A percentile compares a stretch with the other conserved stretches of the same genome.
Conservation (phyloP, 2,797 vertebrate species). For the Semaprochilodus insignis region DNA sequence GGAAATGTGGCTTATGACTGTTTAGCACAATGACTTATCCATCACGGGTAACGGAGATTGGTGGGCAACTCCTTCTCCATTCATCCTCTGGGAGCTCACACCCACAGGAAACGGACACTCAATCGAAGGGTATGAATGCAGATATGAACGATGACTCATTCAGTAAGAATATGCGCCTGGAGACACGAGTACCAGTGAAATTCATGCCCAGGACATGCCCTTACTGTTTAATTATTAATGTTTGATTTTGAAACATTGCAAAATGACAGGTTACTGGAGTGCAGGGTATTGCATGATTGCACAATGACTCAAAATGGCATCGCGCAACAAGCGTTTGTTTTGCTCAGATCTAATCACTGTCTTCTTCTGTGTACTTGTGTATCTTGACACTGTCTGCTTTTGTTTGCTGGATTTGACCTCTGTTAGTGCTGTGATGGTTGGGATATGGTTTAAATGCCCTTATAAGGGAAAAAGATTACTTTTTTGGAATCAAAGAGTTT, state of each 20-base stretch:
- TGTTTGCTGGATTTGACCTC: too few relatives aligned
- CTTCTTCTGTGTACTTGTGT: too few relatives aligned
- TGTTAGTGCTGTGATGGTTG: too few relatives aligned
- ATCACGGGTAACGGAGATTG: constrained; percentile 16
- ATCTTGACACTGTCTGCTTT: too few relatives aligned
- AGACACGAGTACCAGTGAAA: not conserved
- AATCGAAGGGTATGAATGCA: not conserved
- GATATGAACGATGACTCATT: constrained; percentile 35
- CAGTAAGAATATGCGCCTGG: not conserved
- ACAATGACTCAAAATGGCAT: too few relatives aligned
- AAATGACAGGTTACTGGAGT: not conserved
- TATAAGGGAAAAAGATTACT: too few relatives aligned
- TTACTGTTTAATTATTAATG: not conserved
- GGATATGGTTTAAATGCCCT: too few relatives aligned
- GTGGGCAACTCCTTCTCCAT: not conserved
- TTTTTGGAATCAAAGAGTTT: too few relatives aligned
- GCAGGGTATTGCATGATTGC: too few relatives aligned
- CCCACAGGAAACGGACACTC: constrained; percentile 41
- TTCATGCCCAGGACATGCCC: not conserved
- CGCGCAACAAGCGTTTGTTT: too few relatives aligned
- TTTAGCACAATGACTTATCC: constrained; percentile 14
- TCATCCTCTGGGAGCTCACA: constrained; percentile 14
- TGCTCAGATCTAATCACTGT: too few relatives aligned
- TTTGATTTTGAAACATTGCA: not conserved
- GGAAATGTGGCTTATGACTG: constrained; percentile 29